Evolutionary conservation across 1,140 invertebrate species (phyloP).

Genomic region (Ylistrum balloti): DNA sequence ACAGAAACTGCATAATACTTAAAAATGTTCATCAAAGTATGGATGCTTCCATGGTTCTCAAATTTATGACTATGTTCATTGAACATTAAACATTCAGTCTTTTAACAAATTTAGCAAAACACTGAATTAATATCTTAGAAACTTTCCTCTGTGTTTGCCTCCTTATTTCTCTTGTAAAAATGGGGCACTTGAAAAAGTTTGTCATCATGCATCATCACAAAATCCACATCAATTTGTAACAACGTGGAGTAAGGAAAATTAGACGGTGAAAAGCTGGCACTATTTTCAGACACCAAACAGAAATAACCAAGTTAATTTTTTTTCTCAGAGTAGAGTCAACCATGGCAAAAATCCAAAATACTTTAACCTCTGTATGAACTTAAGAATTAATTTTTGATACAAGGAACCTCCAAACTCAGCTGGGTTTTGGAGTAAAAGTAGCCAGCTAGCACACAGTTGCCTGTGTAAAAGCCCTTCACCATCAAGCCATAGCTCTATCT

Average conservation of each 20-base stretch:
- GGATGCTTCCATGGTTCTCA: too few relatives aligned
- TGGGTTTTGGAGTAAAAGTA: conserved; percentile 2
- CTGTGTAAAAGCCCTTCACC: neutral
- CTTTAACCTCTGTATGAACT: conserved; percentile 10
- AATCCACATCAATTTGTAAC: neutral
- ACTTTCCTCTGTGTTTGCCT: too few relatives aligned
- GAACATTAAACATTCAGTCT: too few relatives aligned
- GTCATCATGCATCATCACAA: neutral
- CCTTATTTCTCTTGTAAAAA: too few relatives aligned
- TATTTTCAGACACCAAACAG: neutral
- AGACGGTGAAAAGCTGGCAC: neutral
- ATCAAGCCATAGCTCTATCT: neutral
- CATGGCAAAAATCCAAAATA: conserved; percentile 39
- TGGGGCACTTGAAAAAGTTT: neutral
- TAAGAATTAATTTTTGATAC: conserved; percentile 29
- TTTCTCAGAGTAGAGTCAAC: conserved; percentile 31
- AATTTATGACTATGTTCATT: too few relatives aligned
- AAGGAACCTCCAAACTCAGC: conserved; percentile 14
- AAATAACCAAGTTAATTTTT: conserved; percentile 7
- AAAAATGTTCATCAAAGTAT: too few relatives aligned
- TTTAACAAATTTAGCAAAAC: too few relatives aligned
- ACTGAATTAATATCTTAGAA: too few relatives aligned
- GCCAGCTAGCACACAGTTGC: neutral
- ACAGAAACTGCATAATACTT: too few relatives aligned
- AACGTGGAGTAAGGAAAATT: neutral